These are phyloP conservation scores for Cryptotis parvus DNA, from an alignment of 2,113 vertebrate genomes.

Conservation along the genomic window DNA sequence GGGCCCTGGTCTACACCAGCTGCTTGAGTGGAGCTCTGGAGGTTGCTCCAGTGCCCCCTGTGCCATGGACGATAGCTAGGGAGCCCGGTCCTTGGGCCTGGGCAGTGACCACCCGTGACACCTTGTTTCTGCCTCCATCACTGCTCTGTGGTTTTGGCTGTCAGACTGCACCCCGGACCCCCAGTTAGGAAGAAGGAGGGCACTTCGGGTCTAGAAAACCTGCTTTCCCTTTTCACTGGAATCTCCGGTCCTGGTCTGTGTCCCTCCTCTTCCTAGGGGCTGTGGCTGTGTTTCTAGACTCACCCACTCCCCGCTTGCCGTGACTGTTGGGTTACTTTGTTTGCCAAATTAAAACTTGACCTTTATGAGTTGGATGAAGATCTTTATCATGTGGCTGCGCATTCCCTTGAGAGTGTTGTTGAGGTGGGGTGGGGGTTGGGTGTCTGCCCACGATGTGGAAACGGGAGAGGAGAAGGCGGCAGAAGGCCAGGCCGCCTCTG, in stretches of 20 bases:
- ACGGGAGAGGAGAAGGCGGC: not conserved
- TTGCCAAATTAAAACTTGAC: slow-evolving; percentile 82
- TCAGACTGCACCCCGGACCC: too few species aligned
- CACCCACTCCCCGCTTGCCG: slow-evolving; percentile 46
- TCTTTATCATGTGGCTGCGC: slow-evolving; percentile 62
- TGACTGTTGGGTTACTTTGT: slow-evolving; percentile 82
- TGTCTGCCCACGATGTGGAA: slow-evolving; percentile 26
- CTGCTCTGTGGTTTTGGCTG: too few species aligned
- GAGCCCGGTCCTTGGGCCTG: too few species aligned
- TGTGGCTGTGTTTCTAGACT: slow-evolving; percentile 41
- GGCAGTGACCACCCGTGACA: too few species aligned
- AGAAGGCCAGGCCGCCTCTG: slow-evolving; percentile 16
- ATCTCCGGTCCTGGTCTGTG: not conserved
- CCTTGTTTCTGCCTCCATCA: too few species aligned
- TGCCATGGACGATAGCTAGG: too few species aligned
- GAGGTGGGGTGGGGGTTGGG: not conserved
- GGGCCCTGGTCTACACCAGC: not conserved
- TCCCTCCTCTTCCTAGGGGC: not conserved
- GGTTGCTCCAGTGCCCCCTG: too few species aligned
- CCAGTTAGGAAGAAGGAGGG: not conserved
- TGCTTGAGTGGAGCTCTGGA: not conserved
- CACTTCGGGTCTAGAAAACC: not conserved
- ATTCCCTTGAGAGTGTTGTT: slow-evolving; percentile 44
- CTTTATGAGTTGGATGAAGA: slow-evolving; percentile 76
- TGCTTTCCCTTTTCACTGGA: not conserved